Evolutionary conservation across 2,797 vertebrate genomes (phyloP), one percentile per base, ranked within the genome.

Genomic region (Sphenopsis melanotis): DNA sequence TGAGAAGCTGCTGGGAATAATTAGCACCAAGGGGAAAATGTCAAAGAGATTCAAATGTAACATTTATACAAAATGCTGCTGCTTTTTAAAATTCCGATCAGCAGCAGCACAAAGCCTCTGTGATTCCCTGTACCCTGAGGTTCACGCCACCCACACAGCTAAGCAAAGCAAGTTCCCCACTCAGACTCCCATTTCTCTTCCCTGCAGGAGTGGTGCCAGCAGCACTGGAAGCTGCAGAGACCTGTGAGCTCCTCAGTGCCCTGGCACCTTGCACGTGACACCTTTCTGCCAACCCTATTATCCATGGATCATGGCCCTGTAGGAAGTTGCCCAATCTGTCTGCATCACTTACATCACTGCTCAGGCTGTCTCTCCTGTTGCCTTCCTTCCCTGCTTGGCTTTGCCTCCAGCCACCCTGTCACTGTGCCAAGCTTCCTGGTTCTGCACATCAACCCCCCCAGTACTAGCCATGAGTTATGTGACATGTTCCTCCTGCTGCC

Each of bases 241-340:
- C 2, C 0, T 8, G 1, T 0, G 2, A 72, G n/a, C 17, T 57
- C 16, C 71, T 53, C 2, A 0, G 1, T 53, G 59, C 9, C 68
- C 69, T 0, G 0, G 19, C 41, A 42, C 20, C 34, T 46, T 29
- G 5, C 55, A 20, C 1, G 0, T 9, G n/a, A 22, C 71, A 63
- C 29, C 42, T 69, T 64, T 41, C 76, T 24, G 2, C 65, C 50
- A 64, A 37, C 70, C 0, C 0, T 16, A 18, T 66, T 71, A 15
- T 11, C 70, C 6, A 2, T 0, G 2, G 37, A 32, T 78, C 61
- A 6, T 2, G 0, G 12, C 41, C 24, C 50, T 3, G 0, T 8
- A 12, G 66, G 57, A 50, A 66, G 34, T 3, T 71, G 41, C 41
- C 86, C 21, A 3, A 1, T 27, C 44, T 75, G 32, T 32, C 65